Percentiles rank a stretch among this genome's conserved stretches.
phyloP scores from a whole-genome alignment of 2,113 vertebrate species.

The Zeus faber region DNA sequence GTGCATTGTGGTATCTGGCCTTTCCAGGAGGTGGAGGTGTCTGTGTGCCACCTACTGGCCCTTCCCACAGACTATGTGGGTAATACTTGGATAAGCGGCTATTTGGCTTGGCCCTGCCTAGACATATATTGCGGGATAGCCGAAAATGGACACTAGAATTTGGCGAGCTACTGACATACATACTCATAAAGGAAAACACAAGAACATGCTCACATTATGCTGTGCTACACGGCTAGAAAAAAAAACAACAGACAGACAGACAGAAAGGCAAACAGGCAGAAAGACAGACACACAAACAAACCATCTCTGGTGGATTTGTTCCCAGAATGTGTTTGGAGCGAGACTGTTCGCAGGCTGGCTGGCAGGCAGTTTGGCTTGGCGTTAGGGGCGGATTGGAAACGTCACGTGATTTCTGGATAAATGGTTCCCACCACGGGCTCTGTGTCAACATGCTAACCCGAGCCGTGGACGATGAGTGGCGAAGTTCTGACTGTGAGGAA shows the following conservation, averaged over 20 bases:
- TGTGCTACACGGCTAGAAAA: background rate
- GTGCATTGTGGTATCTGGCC: slow-evolving; percentile 48
- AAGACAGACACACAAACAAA: background rate
- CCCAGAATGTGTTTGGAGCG: slow-evolving; percentile 65
- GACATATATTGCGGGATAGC: slow-evolving; percentile 40
- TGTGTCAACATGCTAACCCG: slow-evolving; percentile 39
- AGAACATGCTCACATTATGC: background rate
- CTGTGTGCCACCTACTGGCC: slow-evolving; percentile 42
- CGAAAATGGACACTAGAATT: slow-evolving; percentile 50
- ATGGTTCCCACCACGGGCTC: slow-evolving; percentile 53
- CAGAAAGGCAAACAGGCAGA: slow-evolving; percentile 12
- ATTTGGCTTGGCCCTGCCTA: slow-evolving; percentile 48
- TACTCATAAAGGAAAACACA: slow-evolving; percentile 31
- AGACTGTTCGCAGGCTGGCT: slow-evolving; percentile 57
- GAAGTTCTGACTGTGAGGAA: too few species aligned
- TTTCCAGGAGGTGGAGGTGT: slow-evolving; percentile 44
- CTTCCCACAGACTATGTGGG: slow-evolving; percentile 36
- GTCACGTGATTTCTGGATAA: slow-evolving; percentile 66
- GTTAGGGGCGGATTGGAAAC: slow-evolving; percentile 57
- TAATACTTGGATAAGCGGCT: slow-evolving; percentile 35
- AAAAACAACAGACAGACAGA: background rate
- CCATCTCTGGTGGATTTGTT: slow-evolving; percentile 51
- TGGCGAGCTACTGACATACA: slow-evolving; percentile 47
- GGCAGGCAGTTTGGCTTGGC: slow-evolving; percentile 68
- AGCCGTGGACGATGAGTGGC: too few species aligned